phyloP scores from a whole-genome alignment of 2,888 invertebrate species.

The Campoplex capitator region DNA sequence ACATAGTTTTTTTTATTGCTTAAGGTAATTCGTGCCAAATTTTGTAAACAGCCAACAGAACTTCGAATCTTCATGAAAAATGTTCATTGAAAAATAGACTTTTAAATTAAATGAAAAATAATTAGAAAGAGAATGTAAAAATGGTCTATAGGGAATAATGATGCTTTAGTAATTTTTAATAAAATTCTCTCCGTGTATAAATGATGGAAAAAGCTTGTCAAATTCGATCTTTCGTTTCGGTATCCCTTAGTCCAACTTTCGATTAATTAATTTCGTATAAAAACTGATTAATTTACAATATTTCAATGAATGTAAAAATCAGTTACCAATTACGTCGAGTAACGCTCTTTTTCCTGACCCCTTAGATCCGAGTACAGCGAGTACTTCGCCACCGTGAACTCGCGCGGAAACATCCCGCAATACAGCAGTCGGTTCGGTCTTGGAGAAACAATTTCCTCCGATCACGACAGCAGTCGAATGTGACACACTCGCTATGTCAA shows the following conservation, averaged over 20 bases:
- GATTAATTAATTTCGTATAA: not conserved
- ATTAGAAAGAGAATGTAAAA: no score
- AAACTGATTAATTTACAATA: not conserved
- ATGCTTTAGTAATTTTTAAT: no score
- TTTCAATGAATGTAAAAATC: not conserved
- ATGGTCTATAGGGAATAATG: no score
- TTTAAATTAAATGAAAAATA: no score
- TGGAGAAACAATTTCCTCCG: conserved; percentile 79
- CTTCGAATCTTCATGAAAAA: no score
- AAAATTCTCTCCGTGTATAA: no score
- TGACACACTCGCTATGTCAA: conserved; percentile 95
- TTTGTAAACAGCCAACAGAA: not conserved
- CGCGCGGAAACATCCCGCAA: conserved; percentile 96
- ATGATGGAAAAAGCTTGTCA: no score
- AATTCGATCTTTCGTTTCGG: not conserved
- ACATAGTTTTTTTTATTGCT: not conserved
- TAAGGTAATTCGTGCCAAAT: not conserved
- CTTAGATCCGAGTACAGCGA: conserved; percentile 96
- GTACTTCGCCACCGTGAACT: conserved; percentile 96
- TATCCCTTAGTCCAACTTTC: not conserved
- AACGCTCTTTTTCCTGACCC: conserved; percentile 98
- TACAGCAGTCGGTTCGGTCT: conserved; percentile 87
- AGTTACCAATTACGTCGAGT: conserved; percentile 92
- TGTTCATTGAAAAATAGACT: no score
- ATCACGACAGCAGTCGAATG: conserved; percentile 86